Evolutionary conservation across 92 coral and sea anemone genomes (phyloP), one percentile per base, ranked within the genome.

Genomic region (Phenganax stokvisi): DNA sequence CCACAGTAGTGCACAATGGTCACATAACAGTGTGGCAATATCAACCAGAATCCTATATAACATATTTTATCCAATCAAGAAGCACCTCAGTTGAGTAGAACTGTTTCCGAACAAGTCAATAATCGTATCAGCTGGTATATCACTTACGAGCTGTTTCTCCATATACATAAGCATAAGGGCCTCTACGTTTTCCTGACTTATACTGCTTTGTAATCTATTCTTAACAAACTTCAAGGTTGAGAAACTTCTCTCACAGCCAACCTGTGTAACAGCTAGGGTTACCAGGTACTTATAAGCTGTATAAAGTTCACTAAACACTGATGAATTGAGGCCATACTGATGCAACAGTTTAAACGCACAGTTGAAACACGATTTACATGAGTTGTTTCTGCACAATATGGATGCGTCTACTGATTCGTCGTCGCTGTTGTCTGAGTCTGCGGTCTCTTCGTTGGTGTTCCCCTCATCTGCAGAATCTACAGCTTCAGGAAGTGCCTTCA

Each of bases 81-180:
- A 55, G 56, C 56, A 54, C 54, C 76, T 71, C 76, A 71, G 76
- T 51, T 71, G 54, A 20, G 52, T 52, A 6, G 56, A 71, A 71
- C 76, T 71, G 76, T 71, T 71, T 13, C 76, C 76, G 54, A 71
- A 9, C 76, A 71, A 29, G 76, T 71, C 76, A 20, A 71, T 71
- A 71, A 71, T 71, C 20, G 76, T 71, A 71, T 71, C 76, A 71
- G 76, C 76, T 71, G 76, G 76, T 71, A 71, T 71, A 71, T 29
- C 76, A 71, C 76, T 71, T 52, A 29, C 76, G 20, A 71, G 31
- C 54, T 71, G 76, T 73, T 73, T 73, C 59, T 73, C 77, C 77
- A 73, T 52, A 52, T 51, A 73, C 57, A 73, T 73, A 11, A 73
- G 59, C 77, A 51, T 73, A 12, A 73, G 77, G 13, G 77, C 81